Conservation (phyloP, 2,797 vertebrate species). For the Gymnoscopelus microlampas region DNA sequence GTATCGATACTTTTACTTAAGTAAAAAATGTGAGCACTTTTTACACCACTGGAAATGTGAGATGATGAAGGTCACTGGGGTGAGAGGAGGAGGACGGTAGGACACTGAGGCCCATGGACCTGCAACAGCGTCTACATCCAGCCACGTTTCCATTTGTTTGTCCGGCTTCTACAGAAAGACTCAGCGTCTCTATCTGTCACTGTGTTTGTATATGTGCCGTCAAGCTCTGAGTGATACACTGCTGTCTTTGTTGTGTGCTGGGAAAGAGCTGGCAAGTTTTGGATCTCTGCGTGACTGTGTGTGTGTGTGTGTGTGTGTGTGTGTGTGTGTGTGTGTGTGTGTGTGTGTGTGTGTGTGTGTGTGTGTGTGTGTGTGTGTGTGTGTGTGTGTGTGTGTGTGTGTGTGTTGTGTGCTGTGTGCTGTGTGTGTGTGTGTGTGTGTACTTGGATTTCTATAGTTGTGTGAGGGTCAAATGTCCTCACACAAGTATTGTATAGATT, state of each 20-base stretch:
- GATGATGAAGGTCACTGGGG: no score
- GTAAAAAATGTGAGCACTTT: no score
- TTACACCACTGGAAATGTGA: no score
- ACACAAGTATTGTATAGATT: no score
- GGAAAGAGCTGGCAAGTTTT: conserved; percentile 6
- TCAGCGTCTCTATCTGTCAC: conserved; percentile 18
- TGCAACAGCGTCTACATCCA: not conserved
- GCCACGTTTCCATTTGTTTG: conserved; percentile 11
- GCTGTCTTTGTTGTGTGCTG: conserved; percentile 24
- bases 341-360: conserved; percentile 11
- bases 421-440: no score
- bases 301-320: conserved; percentile 32
- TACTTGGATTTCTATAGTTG: no score
- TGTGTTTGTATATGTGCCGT: not conserved
- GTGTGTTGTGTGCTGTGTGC: not conserved
- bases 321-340: conserved; percentile 22
- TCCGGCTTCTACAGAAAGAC: conserved; percentile 33
- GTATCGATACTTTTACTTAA: no score
- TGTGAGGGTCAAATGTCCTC: no score
- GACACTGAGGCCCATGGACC: not conserved
- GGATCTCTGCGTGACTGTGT: not conserved
- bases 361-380: conserved; percentile 18
- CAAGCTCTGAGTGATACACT: conserved; percentile 24
- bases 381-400: conserved; percentile 29
- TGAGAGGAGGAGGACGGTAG: no score